Evolutionary conservation across 2,888 invertebrate species (phyloP).

Genomic region (Yponomeuta malinellus): DNA sequence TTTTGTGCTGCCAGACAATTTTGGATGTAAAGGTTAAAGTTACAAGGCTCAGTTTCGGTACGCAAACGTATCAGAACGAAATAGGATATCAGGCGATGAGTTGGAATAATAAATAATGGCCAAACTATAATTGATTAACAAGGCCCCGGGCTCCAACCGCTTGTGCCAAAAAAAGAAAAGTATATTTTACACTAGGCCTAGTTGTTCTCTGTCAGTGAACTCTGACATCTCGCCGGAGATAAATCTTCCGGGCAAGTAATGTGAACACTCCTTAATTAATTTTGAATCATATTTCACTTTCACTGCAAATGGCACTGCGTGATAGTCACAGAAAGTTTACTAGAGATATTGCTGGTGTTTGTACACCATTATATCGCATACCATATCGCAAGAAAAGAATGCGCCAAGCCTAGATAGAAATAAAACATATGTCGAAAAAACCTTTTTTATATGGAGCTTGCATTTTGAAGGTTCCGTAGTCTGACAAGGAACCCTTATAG

Average conservation of each 20-base stretch:
- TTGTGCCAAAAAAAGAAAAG: constrained; percentile 9
- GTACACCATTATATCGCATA: too few species aligned
- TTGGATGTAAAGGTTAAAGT: not conserved
- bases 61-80: not conserved
- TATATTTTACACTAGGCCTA: not conserved
- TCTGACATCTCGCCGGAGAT: not conserved
- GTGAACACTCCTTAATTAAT: constrained; percentile 3
- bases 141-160: not conserved
- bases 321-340: not conserved
- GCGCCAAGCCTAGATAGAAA: too few species aligned
- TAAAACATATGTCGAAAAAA: too few species aligned
- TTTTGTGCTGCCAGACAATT: not conserved
- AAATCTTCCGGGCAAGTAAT: not conserved
- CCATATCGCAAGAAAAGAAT: too few species aligned
- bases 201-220: not conserved
- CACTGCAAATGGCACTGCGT: not conserved
- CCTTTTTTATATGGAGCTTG: too few species aligned
- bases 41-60: not conserved
- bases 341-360: not conserved
- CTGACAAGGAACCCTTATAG: too few species aligned
- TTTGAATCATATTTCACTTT: not conserved
- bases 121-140: constrained; percentile 8
- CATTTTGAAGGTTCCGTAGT: too few species aligned
- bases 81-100: not conserved
- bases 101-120: constrained; percentile 19